Percentiles rank a stretch among this genome's conserved stretches.
Evolutionary conservation across 35 echinoderm and acorn worm genomes (phyloP).

Genomic region (Stichopus chloronotus): DNA sequence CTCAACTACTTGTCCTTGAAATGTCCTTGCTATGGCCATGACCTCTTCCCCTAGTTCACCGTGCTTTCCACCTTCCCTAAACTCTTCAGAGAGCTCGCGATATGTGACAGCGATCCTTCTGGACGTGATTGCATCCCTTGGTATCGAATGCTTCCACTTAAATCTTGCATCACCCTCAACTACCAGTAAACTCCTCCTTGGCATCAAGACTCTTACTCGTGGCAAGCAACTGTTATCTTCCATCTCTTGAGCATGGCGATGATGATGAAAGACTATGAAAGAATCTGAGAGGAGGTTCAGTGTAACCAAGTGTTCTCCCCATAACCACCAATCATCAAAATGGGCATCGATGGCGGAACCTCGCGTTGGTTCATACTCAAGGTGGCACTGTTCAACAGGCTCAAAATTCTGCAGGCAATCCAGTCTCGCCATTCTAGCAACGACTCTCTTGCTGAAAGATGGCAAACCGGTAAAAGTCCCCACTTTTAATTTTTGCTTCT

Average conservation of each 20-base stretch:
- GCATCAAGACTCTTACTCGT: slow-evolving; percentile 64
- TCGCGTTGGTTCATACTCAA: slow-evolving; percentile 84
- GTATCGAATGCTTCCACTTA: slow-evolving; percentile 86
- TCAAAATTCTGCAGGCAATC: slow-evolving; percentile 53
- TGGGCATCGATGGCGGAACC: slow-evolving; percentile 93
- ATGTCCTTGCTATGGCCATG: slow-evolving; percentile 69
- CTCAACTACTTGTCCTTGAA: slow-evolving; percentile 64
- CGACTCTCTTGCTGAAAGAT: slow-evolving; percentile 70
- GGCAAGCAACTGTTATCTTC: not conserved
- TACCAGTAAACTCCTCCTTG: slow-evolving; percentile 70
- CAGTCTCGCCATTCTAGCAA: slow-evolving; percentile 55
- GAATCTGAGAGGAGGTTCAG: slow-evolving; percentile 85
- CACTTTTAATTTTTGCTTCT: slow-evolving; percentile 76
- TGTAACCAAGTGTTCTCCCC: slow-evolving; percentile 91
- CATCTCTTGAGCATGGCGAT: not conserved
- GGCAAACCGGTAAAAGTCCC: slow-evolving; percentile 80
- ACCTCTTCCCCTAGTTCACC: slow-evolving; percentile 68
- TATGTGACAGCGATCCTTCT: slow-evolving; percentile 86
- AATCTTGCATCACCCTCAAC: slow-evolving; percentile 76
- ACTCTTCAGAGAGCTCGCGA: slow-evolving; percentile 81
- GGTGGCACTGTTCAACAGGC: slow-evolving; percentile 89
- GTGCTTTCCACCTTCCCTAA: slow-evolving; percentile 65
- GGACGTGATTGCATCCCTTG: slow-evolving; percentile 74
- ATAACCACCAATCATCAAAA: slow-evolving; percentile 92
- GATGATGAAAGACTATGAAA: slow-evolving; percentile 55